Conservation (phyloP, 2,113 vertebrate genomes). For the Eulemur macaco region DNA sequence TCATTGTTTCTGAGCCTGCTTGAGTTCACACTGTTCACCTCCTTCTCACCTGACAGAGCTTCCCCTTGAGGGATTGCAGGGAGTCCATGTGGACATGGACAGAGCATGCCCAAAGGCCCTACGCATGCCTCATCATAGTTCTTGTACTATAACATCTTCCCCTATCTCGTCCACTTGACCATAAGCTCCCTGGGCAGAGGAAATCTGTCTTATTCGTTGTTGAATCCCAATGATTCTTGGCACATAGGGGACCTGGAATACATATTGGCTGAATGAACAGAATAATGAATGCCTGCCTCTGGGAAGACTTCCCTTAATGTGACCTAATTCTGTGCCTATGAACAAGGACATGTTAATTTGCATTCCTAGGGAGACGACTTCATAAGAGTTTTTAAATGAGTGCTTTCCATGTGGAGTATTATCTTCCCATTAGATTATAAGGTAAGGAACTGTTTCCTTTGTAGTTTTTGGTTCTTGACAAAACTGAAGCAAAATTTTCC, state of each 20-base stretch:
- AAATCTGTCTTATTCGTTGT: background rate
- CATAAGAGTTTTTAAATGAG: background rate
- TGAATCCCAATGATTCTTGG: background rate
- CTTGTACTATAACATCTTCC: background rate
- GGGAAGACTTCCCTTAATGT: constrained; percentile 24
- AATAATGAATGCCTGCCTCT: background rate
- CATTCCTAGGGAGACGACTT: background rate
- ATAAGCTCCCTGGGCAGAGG: background rate
- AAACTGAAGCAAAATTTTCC: constrained; percentile 15
- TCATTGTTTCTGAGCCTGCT: background rate
- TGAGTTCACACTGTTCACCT: background rate
- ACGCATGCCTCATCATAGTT: background rate
- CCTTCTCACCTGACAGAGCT: background rate
- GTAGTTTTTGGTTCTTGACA: background rate
- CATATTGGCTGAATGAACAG: background rate
- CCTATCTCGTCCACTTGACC: background rate
- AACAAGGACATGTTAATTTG: background rate
- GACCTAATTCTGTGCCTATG: background rate
- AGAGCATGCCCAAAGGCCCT: background rate
- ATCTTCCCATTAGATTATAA: background rate
- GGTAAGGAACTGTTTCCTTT: background rate
- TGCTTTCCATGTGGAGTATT: background rate
- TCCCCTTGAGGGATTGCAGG: background rate
- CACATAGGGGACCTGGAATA: background rate
- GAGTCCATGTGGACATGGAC: background rate